A percentile compares a stretch with the other conserved stretches of the same genome.
These are phyloP conservation scores for Eupeodes latifasciatus DNA, from an alignment of 2,888 invertebrate genomes.

Conservation along the genomic window DNA sequence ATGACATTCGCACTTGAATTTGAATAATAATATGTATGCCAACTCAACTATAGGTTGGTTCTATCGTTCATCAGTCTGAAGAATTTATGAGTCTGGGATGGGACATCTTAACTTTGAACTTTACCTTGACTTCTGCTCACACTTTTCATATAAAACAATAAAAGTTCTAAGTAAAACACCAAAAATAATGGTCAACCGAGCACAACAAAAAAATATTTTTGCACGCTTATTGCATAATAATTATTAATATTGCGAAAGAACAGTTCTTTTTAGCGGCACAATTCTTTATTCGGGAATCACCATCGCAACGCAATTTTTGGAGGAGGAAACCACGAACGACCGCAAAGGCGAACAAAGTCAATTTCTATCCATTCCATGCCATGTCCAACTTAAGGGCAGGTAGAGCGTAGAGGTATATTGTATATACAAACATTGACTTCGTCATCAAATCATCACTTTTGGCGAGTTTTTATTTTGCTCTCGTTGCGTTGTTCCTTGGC, in stretches of 20 bases:
- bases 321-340: neutral
- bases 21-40: neutral
- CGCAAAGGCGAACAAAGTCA: neutral
- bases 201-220: neutral
- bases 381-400: too few relatives aligned
- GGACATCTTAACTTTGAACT: constrained; percentile 11
- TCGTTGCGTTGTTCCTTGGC: constrained; percentile 4
- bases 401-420: neutral
- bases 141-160: neutral
- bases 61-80: neutral
- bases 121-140: constrained; percentile 18
- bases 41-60: neutral
- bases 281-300: neutral
- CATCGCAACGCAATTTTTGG: too few relatives aligned
- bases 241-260: neutral
- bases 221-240: constrained; percentile 37
- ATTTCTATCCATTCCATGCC: neutral
- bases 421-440: constrained; percentile 46
- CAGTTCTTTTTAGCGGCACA: constrained; percentile 28
- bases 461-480: constrained; percentile 13
- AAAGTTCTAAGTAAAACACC: neutral
- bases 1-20: neutral
- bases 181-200: neutral
- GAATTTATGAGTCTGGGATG: neutral
- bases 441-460: constrained; percentile 55